Percentiles rank a stretch among this genome's conserved stretches.
Evolutionary conservation across 2,797 vertebrate genomes (phyloP).

Genomic region (Ataeniobius toweri): DNA sequence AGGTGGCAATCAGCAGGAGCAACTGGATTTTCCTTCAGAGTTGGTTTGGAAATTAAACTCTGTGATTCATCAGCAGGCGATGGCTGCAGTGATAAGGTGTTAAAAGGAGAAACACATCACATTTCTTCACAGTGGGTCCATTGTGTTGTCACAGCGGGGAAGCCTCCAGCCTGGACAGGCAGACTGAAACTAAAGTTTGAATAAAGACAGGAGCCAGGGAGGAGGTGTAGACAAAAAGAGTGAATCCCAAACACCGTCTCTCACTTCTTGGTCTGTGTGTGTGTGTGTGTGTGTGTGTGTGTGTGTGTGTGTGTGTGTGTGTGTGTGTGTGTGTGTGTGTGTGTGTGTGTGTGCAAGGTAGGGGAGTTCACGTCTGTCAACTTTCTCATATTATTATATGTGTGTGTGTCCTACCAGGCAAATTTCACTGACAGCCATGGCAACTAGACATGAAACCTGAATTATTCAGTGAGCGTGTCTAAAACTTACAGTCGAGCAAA

Average conservation of each 20-base stretch:
- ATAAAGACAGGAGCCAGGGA: conserved; percentile 46
- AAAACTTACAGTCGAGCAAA: conserved; percentile 75
- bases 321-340: background rate
- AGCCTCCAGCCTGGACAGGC: conserved; percentile 20
- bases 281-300: background rate
- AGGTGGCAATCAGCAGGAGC: background rate
- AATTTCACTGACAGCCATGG: conserved; percentile 46
- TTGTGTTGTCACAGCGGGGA: conserved; percentile 59
- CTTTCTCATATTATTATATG: conserved; percentile 28
- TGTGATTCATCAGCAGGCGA: background rate
- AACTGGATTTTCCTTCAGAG: conserved; percentile 21
- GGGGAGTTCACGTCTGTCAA: conserved; percentile 53
- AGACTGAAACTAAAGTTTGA: conserved; percentile 44
- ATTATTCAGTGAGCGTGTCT: conserved; percentile 78
- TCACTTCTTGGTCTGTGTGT: conserved; percentile 16
- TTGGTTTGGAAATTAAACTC: conserved; percentile 21
- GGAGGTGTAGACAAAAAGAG: conserved; percentile 9
- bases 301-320: conserved; percentile 4
- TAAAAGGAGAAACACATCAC: conserved; percentile 35
- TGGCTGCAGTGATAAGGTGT: conserved; percentile 7
- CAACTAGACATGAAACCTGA: conserved; percentile 70
- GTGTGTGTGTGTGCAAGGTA: background rate
- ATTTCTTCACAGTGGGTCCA: conserved; percentile 38
- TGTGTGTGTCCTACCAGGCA: conserved; percentile 21
- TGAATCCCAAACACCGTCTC: conserved; percentile 19